Base-by-base conservation (phyloP, 2,888 invertebrate genomes). In the Cerceris rybyensis region DNA sequence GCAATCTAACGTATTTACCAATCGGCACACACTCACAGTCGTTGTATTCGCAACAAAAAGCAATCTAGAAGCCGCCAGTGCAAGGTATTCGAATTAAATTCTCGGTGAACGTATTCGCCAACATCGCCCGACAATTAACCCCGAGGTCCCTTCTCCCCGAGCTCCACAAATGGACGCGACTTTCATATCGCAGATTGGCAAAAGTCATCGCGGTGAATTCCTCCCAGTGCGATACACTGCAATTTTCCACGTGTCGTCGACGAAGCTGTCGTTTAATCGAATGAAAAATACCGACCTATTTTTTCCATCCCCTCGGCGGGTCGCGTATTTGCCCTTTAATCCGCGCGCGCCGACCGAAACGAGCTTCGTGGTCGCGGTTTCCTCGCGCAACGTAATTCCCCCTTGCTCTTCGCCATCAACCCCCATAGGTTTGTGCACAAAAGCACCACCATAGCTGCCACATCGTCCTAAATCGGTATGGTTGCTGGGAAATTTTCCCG, bases 321-420 rank as follows among this genome's bases (percentile, higher is more conserved):
- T 41, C 28, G n/a, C n/a, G n/a, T 5, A n/a, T 67, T 55, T 54
- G 17, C n/a, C 61, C 11, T 7, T 42, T 46, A 28, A 60, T 46
- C 54, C 61, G 60, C 59, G 46, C 54, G 70, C 59, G 14, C 49
- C 65, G 54, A 57, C 11, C 50, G 58, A 68, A 71, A 64, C 58
- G 75, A 75, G 75, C 60, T 75, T 55, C 64, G 75, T 2, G 64
- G 68, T 70, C 65, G 75, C 43, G 66, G 67, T 69, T 74, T 70
- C 55, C 60, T 73, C 75, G 67, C 49, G 79, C 64, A 73, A 79
- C 66, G 75, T 57, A 73, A 81, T 80, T 80, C 76, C 57, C 68
- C 64, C 67, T 50, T n/a, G 50, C n/a, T 50, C n/a, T 50, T 50
- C 50, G 28, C 28, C 28, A 28, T 4, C 28, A 28, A 28, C 28